A percentile compares a stretch with the other conserved stretches of the same genome.
These are phyloP conservation scores for Ferrisia virgata DNA, from an alignment of 2,888 invertebrate species.

Conservation along the genomic window DNA sequence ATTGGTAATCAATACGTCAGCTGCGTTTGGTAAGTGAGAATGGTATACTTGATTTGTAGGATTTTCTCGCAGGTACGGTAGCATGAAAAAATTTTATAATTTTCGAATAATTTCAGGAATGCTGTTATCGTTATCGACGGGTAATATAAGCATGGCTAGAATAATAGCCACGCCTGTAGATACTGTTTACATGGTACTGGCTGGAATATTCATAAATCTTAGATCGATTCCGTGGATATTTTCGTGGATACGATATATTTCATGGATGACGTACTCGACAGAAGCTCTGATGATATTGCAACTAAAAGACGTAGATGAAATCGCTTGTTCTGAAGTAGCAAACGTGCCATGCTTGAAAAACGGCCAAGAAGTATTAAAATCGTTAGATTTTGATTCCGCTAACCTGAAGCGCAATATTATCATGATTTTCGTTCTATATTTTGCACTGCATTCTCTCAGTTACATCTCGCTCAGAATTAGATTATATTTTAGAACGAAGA, in stretches of 20 bases:
- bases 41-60: no score
- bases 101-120: background rate
- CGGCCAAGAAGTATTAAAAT: slow-evolving; percentile 69
- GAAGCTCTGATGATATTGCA: slow-evolving; percentile 36
- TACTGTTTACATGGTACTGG: background rate
- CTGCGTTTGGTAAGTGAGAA: slow-evolving; percentile 17
- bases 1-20: background rate
- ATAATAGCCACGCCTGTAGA: slow-evolving; percentile 18
- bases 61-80: background rate
- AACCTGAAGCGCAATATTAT: background rate
- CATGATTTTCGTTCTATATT: slow-evolving; percentile 5
- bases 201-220: slow-evolving; percentile 35
- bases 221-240: slow-evolving; percentile 32
- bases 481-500: slow-evolving; percentile 21
- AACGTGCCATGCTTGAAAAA: slow-evolving; percentile 69
- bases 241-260: slow-evolving; percentile 28
- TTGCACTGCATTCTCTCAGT: background rate
- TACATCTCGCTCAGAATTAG: background rate
- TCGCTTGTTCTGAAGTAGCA: slow-evolving; percentile 51
- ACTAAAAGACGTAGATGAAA: background rate
- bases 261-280: slow-evolving; percentile 23
- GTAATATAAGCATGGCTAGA: background rate
- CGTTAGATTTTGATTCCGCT: slow-evolving; percentile 66
- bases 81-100: background rate
- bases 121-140: slow-evolving; percentile 14